phyloP scores from a whole-genome alignment of 2,888 invertebrate species.

The Troilus luridus region DNA sequence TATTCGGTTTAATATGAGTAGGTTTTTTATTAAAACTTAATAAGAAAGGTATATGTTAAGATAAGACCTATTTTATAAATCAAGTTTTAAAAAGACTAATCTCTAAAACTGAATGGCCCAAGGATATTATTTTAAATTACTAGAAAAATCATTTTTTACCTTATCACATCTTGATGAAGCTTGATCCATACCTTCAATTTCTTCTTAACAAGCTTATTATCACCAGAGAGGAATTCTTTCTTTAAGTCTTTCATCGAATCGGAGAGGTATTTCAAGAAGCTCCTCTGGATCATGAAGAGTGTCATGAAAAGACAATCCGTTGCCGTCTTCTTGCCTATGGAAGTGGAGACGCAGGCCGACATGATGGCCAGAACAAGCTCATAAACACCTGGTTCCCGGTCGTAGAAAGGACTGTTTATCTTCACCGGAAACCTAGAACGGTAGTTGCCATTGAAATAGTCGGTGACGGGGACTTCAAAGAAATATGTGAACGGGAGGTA shows the following conservation, averaged over 20 bases:
- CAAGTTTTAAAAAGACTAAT: no score
- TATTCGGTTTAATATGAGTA: no score
- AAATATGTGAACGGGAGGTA: background rate
- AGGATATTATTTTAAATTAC: background rate
- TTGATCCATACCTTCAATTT: background rate
- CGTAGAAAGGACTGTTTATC: conserved; percentile 18
- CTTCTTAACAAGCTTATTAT: background rate
- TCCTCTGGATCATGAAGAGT: background rate
- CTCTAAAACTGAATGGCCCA: no score
- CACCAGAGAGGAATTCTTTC: background rate
- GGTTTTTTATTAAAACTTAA: no score
- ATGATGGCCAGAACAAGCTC: background rate
- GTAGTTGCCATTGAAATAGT: background rate
- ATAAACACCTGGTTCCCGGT: background rate
- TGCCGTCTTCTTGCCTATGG: background rate
- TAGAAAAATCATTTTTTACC: background rate
- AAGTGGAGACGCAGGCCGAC: background rate
- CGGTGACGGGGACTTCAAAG: background rate
- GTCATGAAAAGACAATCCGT: background rate
- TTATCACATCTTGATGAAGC: conserved; percentile 1
- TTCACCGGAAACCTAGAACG: conserved; percentile 32
- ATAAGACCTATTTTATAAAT: no score
- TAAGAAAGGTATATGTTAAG: no score
- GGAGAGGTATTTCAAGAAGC: background rate
- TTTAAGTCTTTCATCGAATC: background rate